Conservation (phyloP, 2,113 vertebrate genomes). For the Cynocephalus volans region DNA sequence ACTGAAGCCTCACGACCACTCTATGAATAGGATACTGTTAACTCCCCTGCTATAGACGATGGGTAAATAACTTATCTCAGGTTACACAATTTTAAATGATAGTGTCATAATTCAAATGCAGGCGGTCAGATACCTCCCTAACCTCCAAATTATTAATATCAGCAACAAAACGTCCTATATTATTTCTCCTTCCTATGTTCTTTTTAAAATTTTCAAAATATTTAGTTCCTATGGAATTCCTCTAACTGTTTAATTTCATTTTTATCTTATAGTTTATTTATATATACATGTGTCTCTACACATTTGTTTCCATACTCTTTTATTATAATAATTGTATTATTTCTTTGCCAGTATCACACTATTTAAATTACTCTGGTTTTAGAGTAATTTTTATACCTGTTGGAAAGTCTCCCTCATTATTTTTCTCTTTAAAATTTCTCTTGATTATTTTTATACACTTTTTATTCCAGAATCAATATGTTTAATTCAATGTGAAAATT, state of each 20-base stretch:
- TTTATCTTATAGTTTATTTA: neutral
- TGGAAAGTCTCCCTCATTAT: neutral
- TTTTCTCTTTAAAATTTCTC: slow-evolving; percentile 42
- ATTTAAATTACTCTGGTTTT: slow-evolving; percentile 40
- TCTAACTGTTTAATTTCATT: neutral
- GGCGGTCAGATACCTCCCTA: neutral
- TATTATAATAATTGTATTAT: neutral
- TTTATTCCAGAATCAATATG: slow-evolving; percentile 9
- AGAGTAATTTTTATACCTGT: slow-evolving; percentile 31
- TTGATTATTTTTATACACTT: neutral
- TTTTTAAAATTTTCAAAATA: neutral
- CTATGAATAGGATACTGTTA: neutral
- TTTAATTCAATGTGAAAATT: slow-evolving; percentile 31
- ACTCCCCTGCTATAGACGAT: neutral
- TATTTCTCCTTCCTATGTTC: neutral
- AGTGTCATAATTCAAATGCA: neutral
- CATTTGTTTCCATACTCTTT: neutral
- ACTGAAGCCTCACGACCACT: neutral
- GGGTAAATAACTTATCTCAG: neutral
- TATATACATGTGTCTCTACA: neutral
- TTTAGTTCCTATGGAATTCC: neutral
- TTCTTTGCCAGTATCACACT: neutral
- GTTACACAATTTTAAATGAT: slow-evolving; percentile 22
- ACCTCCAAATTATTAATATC: neutral
- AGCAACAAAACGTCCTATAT: neutral